A percentile compares a stretch with the other conserved stretches of the same genome.
Conservation (phyloP, 2,888 invertebrate species). For the Acanthoscelides obtectus region DNA sequence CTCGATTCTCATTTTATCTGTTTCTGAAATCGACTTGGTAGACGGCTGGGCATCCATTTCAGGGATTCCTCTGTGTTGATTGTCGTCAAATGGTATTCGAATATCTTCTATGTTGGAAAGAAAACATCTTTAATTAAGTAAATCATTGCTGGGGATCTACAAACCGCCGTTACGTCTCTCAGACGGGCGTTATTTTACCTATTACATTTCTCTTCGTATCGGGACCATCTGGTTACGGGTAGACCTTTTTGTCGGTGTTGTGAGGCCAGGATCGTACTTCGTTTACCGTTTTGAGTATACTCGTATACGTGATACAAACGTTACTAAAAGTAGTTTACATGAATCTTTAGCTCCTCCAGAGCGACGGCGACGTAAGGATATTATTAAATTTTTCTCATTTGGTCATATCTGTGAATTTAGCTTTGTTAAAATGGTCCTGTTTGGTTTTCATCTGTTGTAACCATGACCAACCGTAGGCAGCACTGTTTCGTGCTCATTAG, state of each 20-base stretch:
- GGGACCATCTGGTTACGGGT: slow-evolving; percentile 7
- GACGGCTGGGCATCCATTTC: slow-evolving; percentile 24
- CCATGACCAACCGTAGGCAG: too few species aligned
- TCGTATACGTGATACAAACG: too few species aligned
- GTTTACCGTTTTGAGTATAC: too few species aligned
- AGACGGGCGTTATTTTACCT: slow-evolving; percentile 18
- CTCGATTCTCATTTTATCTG: background rate
- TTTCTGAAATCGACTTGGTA: background rate
- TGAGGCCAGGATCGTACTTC: background rate
- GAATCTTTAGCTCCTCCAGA: too few species aligned
- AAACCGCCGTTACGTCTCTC: slow-evolving; percentile 23
- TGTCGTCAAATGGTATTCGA: background rate
- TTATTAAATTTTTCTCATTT: too few species aligned
- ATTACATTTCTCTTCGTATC: slow-evolving; percentile 10
- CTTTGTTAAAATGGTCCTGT: too few species aligned
- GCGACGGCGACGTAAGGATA: too few species aligned
- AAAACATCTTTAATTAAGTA: slow-evolving; percentile 29
- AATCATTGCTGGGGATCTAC: slow-evolving; percentile 28
- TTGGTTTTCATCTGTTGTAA: too few species aligned
- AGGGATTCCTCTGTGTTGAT: slow-evolving; percentile 22
- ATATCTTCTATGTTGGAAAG: slow-evolving; percentile 6
- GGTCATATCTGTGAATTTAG: too few species aligned
- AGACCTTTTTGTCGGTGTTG: slow-evolving; percentile 3
- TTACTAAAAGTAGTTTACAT: too few species aligned
- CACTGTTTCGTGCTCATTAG: too few species aligned